phyloP scores from a whole-genome alignment of 2,888 invertebrate genomes.

The Eretmocerus hayati region DNA sequence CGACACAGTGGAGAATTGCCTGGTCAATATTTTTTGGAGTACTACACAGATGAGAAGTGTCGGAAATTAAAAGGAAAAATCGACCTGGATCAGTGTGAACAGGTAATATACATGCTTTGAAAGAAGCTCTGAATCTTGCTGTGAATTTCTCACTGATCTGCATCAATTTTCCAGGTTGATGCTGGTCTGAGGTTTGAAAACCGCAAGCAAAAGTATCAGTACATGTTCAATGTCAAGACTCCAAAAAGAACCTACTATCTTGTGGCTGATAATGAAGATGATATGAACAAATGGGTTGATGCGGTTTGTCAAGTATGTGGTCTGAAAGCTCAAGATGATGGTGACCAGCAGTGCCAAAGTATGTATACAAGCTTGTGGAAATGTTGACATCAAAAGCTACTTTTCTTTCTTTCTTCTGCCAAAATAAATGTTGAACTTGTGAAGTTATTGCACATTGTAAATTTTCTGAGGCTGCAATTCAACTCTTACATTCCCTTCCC shows the following conservation, averaged over 20 bases:
- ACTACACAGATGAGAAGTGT: conserved; percentile 83
- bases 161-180: conserved; percentile 58
- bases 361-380: conserved; percentile 18
- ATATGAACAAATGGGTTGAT: conserved; percentile 94
- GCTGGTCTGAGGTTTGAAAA: conserved; percentile 79
- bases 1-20: conserved; percentile 87
- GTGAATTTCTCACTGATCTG: neutral
- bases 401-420: too few species aligned
- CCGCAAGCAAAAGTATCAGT: conserved; percentile 66
- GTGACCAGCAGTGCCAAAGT: conserved; percentile 45
- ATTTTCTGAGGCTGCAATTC: too few species aligned
- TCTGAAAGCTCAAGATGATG: conserved; percentile 62
- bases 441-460: too few species aligned
- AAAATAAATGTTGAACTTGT: too few species aligned
- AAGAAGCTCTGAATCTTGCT: neutral
- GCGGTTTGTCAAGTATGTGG: conserved; percentile 90
- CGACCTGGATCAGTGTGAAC: conserved; percentile 92
- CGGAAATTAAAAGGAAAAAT: conserved; percentile 82
- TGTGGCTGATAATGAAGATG: conserved; percentile 83
- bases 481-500: too few species aligned
- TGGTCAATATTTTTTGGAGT: conserved; percentile 88
- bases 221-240: conserved; percentile 85
- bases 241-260: conserved; percentile 85
- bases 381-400: conserved; percentile 10
- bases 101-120: conserved; percentile 53